A percentile compares a stretch with the other conserved stretches of the same genome.
phyloP scores from a whole-genome alignment of 64 coral and sea anemone genomes.

The Montipora foliosa region DNA sequence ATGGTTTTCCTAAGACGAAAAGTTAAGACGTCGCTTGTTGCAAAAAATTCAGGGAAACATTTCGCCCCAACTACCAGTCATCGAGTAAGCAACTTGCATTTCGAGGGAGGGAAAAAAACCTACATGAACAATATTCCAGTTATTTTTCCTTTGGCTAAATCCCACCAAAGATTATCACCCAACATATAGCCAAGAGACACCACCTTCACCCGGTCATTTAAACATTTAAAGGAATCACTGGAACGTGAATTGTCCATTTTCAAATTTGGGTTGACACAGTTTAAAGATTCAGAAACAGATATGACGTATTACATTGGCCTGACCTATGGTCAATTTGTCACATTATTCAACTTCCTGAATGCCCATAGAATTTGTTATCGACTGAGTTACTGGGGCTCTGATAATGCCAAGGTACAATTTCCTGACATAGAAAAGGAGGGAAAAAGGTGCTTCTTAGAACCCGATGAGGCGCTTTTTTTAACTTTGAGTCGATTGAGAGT shows the following conservation, averaged over 20 bases:
- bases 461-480: slow-evolving; percentile 59
- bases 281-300: slow-evolving; percentile 41
- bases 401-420: slow-evolving; percentile 34
- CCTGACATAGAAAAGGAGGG: slow-evolving; percentile 56
- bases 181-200: not conserved
- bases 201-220: not conserved
- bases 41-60: slow-evolving; percentile 10
- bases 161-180: not conserved
- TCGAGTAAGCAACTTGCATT: slow-evolving; percentile 46
- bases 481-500: slow-evolving; percentile 59
- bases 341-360: slow-evolving; percentile 60
- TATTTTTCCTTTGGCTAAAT: slow-evolving; percentile 32
- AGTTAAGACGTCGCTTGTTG: not conserved
- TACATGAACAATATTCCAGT: slow-evolving; percentile 52
- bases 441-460: slow-evolving; percentile 45
- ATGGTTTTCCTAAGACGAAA: slow-evolving; percentile 24
- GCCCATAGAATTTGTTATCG: slow-evolving; percentile 42
- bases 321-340: slow-evolving; percentile 53
- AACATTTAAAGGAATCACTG: slow-evolving; percentile 20
- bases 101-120: slow-evolving; percentile 48
- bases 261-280: slow-evolving; percentile 51
- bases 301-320: slow-evolving; percentile 69
- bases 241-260: slow-evolving; percentile 31
- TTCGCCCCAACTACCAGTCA: slow-evolving; percentile 5
- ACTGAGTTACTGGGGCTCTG: slow-evolving; percentile 78